These are phyloP conservation scores for Ridgeia piscesae DNA, from an alignment of 1,140 invertebrate species.

Conservation along the genomic window DNA sequence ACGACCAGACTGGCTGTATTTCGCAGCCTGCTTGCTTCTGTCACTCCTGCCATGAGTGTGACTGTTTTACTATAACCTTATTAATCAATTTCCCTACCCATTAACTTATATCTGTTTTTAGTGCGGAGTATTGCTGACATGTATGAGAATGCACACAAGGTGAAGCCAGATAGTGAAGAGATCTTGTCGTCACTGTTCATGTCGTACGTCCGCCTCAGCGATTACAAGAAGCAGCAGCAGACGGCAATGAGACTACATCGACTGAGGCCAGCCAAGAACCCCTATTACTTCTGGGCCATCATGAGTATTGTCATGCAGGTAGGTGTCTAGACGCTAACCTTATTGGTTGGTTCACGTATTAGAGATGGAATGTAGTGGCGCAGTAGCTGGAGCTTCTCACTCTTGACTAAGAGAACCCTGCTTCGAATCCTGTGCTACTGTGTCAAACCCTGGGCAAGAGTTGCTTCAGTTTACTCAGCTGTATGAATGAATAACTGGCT, in stretches of 20 bases:
- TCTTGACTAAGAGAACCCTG: too few relatives aligned
- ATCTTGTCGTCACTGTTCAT: constrained; percentile 91
- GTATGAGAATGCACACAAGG: constrained; percentile 84
- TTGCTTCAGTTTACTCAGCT: too few relatives aligned
- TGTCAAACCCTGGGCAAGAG: too few relatives aligned
- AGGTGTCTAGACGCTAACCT: constrained; percentile 25
- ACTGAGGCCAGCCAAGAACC: constrained; percentile 82
- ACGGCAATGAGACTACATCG: constrained; percentile 88
- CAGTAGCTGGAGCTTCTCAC: too few relatives aligned
- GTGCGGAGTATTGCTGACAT: constrained; percentile 76
- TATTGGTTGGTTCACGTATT: not conserved
- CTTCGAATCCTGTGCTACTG: too few relatives aligned
- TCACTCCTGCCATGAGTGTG: too few relatives aligned
- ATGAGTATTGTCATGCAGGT: constrained; percentile 95
- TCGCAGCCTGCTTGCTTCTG: too few relatives aligned
- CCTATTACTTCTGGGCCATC: constrained; percentile 96
- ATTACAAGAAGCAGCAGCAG: constrained; percentile 89
- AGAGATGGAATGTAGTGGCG: too few relatives aligned
- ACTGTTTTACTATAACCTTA: not conserved
- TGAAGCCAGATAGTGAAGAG: constrained; percentile 86
- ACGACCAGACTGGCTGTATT: too few relatives aligned
- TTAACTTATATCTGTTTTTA: constrained; percentile 44
- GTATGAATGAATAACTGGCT: too few relatives aligned
- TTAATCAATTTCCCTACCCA: not conserved
- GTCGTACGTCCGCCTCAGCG: constrained; percentile 85